Evolutionary conservation across 2,113 vertebrate species (phyloP).

Genomic region (Crotophaga sulcirostris): DNA sequence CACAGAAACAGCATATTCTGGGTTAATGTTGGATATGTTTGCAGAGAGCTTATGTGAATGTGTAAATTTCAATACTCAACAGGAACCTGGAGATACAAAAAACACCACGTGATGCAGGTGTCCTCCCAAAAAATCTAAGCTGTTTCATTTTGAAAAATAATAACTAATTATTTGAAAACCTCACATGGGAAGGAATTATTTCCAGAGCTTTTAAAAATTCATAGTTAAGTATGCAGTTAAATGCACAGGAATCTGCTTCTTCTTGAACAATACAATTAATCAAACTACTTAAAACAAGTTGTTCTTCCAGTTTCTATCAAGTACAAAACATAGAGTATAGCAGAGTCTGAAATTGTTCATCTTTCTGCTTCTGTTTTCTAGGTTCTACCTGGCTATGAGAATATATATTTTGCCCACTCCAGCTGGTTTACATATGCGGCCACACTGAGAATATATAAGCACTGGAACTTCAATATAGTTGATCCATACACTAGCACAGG

Average conservation of each 20-base stretch:
- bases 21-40: not conserved
- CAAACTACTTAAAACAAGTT: not conserved
- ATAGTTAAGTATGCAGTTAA: not conserved
- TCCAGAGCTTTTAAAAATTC: not conserved
- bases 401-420: conserved; percentile 90
- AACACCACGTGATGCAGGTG: not conserved
- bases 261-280: not conserved
- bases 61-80: not conserved
- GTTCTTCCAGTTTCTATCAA: not conserved
- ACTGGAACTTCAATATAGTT: conserved; percentile 86
- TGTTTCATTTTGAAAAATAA: not conserved
- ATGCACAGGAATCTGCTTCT: not conserved
- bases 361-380: conserved; percentile 57
- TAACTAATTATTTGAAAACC: not conserved
- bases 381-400: conserved; percentile 92
- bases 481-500: conserved; percentile 79
- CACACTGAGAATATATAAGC: conserved; percentile 91
- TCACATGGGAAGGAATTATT: not conserved
- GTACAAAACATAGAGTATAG: not conserved
- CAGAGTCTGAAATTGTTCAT: not conserved
- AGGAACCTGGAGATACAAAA: not conserved
- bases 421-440: conserved; percentile 94
- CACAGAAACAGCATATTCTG: not conserved
- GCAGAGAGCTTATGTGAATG: not conserved
- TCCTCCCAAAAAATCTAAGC: not conserved